phyloP scores from a whole-genome alignment of 2,888 invertebrate species.

The Lamellibrachia satsuma region DNA sequence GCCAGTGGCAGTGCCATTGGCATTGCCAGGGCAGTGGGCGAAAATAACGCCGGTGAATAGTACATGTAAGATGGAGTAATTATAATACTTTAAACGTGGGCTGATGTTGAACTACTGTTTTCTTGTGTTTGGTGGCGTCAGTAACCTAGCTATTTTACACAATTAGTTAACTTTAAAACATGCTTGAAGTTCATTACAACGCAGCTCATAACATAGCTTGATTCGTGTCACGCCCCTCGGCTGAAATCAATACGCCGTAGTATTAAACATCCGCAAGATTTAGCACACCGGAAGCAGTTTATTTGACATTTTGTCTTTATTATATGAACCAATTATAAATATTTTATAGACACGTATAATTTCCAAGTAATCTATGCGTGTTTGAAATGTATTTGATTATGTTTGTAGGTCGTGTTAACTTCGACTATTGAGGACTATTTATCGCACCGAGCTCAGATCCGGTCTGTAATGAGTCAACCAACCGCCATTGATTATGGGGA shows the following conservation, averaged over 20 bases:
- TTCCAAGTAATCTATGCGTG: neutral
- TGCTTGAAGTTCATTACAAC: neutral
- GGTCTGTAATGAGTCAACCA: slow-evolving; percentile 17
- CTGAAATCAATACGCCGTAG: slow-evolving; percentile 7
- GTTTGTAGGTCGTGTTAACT: neutral
- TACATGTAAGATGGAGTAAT: neutral
- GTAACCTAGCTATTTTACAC: neutral
- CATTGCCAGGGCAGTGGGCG: neutral
- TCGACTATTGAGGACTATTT: slow-evolving; percentile 1
- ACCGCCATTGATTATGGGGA: slow-evolving; percentile 17
- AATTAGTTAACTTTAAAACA: neutral
- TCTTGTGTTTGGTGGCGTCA: neutral
- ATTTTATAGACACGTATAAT: neutral
- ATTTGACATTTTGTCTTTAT: neutral
- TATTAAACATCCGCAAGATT: neutral
- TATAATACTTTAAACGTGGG: neutral
- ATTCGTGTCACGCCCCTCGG: slow-evolving; percentile 5
- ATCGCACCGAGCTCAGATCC: slow-evolving; percentile 17
- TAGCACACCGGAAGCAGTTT: slow-evolving; percentile 13
- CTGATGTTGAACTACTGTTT: neutral
- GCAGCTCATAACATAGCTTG: neutral
- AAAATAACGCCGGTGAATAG: neutral
- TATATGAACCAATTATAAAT: neutral
- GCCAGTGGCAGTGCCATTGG: neutral
- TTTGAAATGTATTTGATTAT: neutral